Conservation (phyloP, 2,888 invertebrate genomes). For the Chalcosyrphus nemorum region DNA sequence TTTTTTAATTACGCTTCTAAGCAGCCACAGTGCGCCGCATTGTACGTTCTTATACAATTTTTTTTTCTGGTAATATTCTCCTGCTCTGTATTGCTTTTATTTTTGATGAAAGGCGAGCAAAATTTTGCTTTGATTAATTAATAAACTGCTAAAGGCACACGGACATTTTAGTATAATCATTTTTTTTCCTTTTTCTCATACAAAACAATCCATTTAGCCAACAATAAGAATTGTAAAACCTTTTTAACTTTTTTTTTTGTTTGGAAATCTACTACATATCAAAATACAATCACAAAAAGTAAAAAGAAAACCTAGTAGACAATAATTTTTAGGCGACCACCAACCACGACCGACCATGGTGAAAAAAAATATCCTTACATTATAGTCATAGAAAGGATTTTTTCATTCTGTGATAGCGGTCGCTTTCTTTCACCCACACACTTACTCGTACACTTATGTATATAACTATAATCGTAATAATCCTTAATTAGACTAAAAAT, state of each 20-base stretch:
- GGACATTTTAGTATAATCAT: slow-evolving; percentile 54
- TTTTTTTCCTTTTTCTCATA: slow-evolving; percentile 19
- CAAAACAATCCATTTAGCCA: slow-evolving; percentile 58
- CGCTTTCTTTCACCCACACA: slow-evolving; percentile 61
- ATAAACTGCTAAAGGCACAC: slow-evolving; percentile 63
- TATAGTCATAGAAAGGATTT: slow-evolving; percentile 24
- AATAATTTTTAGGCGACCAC: background rate
- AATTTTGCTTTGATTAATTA: slow-evolving; percentile 12
- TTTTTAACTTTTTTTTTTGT: slow-evolving; percentile 1
- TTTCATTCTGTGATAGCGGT: slow-evolving; percentile 34
- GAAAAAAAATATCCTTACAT: slow-evolving; percentile 7
- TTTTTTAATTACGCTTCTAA: no score
- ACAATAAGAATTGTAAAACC: background rate
- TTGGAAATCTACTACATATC: background rate
- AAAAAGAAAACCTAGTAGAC: background rate
- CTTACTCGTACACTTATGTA: slow-evolving; percentile 32
- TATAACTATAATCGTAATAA: slow-evolving; percentile 38
- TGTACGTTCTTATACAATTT: background rate
- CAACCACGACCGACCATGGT: background rate
- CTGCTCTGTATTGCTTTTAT: slow-evolving; percentile 18
- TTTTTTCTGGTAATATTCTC: background rate
- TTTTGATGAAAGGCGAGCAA: slow-evolving; percentile 21
- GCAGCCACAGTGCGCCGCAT: no score
- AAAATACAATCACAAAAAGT: slow-evolving; percentile 13
- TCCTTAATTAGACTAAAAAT: slow-evolving; percentile 63